phyloP scores from a whole-genome alignment of 2,797 vertebrate species.

The Gambelia wislizenii region DNA sequence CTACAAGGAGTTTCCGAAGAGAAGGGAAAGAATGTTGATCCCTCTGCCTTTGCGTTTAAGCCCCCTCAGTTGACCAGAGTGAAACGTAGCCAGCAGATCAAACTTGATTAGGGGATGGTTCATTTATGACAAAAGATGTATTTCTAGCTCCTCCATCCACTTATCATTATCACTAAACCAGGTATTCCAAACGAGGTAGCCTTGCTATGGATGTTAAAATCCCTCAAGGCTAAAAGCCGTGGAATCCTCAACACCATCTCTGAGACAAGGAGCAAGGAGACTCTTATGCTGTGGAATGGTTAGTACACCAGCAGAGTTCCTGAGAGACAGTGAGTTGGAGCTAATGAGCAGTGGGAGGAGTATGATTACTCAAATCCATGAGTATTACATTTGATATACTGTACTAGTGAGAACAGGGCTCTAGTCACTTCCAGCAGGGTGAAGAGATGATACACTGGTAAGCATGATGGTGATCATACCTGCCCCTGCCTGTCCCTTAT shows the following conservation, averaged over 20 bases:
- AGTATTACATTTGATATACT: neutral
- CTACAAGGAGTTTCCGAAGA: neutral
- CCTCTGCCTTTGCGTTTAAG: neutral
- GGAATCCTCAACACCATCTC: neutral
- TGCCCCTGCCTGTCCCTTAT: neutral
- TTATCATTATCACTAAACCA: neutral
- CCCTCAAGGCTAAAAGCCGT: neutral
- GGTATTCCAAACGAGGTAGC: neutral
- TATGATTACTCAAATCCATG: neutral
- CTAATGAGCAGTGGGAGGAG: neutral
- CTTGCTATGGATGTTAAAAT: too few relatives aligned
- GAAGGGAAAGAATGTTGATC: neutral
- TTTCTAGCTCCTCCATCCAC: neutral
- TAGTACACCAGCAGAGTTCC: neutral
- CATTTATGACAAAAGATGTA: neutral
- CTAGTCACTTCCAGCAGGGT: neutral
- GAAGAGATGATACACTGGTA: neutral
- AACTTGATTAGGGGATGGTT: neutral
- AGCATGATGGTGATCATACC: neutral
- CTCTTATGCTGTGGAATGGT: neutral
- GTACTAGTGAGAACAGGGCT: neutral
- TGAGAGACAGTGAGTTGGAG: neutral
- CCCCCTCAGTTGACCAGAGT: neutral
- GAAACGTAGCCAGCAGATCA: neutral
- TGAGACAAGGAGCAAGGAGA: neutral